Evolutionary conservation across 2,888 invertebrate species (phyloP).

Genomic region (Protophormia terraenovae): DNA sequence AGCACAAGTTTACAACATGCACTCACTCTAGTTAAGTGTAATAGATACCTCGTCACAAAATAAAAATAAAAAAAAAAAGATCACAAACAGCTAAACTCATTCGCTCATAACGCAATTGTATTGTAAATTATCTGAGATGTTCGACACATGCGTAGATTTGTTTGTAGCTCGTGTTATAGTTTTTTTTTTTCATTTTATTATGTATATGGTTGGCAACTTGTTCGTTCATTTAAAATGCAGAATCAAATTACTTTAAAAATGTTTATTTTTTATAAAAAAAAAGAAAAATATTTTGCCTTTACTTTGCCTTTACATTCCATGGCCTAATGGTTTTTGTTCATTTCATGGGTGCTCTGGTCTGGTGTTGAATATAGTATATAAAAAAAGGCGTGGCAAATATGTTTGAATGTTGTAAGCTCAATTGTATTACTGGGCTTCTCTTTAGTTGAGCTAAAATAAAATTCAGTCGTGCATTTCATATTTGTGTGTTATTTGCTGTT

Average conservation of each 20-base stretch:
- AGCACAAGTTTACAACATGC: background rate
- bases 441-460: background rate
- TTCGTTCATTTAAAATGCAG: constrained; percentile 32
- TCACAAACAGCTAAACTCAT: background rate
- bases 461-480: constrained; percentile 66
- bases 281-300: background rate
- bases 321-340: constrained; percentile 43
- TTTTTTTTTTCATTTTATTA: background rate
- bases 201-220: constrained; percentile 22
- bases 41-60: constrained; percentile 34
- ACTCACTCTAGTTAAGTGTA: constrained; percentile 36
- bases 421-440: constrained; percentile 42
- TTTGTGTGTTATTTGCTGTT: constrained; percentile 5
- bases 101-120: constrained; percentile 44
- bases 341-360: constrained; percentile 28
- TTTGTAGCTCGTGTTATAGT: constrained; percentile 58
- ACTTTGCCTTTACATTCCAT: constrained; percentile 9
- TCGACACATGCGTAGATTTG: constrained; percentile 67
- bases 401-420: constrained; percentile 2
- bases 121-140: constrained; percentile 56
- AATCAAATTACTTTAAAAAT: constrained; percentile 50
- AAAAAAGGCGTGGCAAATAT: constrained; percentile 65
- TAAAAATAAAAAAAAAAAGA: background rate
- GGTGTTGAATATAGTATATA: constrained; percentile 19
- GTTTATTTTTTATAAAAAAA: background rate